Conservation (phyloP, 2,797 vertebrate genomes). For the Anniella stebbinsi region DNA sequence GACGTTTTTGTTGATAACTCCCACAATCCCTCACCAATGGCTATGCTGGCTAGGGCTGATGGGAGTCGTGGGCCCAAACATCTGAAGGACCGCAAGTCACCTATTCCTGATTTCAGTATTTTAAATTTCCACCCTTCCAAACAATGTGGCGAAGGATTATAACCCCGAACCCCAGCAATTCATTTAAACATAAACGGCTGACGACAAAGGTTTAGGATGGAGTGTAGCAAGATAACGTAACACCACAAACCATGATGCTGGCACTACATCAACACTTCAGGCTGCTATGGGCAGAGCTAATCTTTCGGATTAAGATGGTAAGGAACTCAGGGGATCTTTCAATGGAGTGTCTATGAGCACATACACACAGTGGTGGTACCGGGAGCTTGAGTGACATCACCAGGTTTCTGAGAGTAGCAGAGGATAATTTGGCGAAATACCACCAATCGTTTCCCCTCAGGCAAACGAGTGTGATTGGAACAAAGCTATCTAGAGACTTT, state of each 20-base stretch:
- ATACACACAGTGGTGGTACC: background rate
- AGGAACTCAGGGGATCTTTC: background rate
- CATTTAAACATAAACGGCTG: background rate
- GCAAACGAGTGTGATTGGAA: slow-evolving; percentile 9
- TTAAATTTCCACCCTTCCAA: no score
- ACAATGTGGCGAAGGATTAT: background rate
- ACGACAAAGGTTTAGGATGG: background rate
- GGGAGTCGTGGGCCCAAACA: no score
- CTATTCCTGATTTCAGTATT: background rate
- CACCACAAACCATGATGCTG: background rate
- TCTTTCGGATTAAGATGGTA: background rate
- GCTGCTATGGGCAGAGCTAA: background rate
- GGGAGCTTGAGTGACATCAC: background rate
- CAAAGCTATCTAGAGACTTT: background rate
- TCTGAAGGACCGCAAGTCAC: no score
- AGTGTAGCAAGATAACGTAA: background rate
- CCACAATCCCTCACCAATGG: no score
- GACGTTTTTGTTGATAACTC: no score
- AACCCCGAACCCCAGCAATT: background rate
- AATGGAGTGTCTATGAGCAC: background rate
- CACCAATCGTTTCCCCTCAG: background rate
- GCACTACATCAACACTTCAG: background rate
- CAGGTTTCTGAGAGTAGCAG: background rate
- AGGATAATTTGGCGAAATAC: background rate
- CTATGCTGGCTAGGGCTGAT: no score